phyloP scores from a whole-genome alignment of 2,113 vertebrate genomes.

The Rhizomys pruinosus region DNA sequence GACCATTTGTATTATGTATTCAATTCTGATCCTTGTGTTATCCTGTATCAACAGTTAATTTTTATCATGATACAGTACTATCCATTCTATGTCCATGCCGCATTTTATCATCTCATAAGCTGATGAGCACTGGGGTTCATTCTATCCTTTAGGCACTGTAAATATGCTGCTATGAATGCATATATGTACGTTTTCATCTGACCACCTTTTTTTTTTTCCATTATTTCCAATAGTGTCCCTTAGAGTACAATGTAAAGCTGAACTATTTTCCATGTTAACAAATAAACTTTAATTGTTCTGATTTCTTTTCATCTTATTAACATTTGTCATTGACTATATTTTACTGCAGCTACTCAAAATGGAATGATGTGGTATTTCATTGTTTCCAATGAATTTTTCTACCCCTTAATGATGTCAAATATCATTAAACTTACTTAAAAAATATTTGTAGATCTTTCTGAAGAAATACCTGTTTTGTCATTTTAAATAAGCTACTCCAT shows the following conservation, averaged over 20 bases:
- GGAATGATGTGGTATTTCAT: background rate
- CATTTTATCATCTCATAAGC: background rate
- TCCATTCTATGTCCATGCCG: background rate
- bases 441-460: background rate
- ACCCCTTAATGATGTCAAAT: background rate
- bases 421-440: background rate
- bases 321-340: background rate
- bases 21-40: background rate
- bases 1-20: background rate
- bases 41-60: background rate
- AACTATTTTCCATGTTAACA: background rate
- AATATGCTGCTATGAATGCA: background rate
- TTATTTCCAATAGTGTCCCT: background rate
- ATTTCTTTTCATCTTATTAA: background rate
- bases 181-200: background rate
- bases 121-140: background rate
- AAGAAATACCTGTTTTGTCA: background rate
- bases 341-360: background rate
- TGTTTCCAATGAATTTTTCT: background rate
- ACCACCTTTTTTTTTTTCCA: background rate
- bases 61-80: background rate
- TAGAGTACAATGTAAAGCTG: background rate
- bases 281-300: background rate
- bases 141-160: background rate
- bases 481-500: background rate